Conservation (phyloP, 1,140 invertebrate species). For the Drosophila nannoptera region DNA sequence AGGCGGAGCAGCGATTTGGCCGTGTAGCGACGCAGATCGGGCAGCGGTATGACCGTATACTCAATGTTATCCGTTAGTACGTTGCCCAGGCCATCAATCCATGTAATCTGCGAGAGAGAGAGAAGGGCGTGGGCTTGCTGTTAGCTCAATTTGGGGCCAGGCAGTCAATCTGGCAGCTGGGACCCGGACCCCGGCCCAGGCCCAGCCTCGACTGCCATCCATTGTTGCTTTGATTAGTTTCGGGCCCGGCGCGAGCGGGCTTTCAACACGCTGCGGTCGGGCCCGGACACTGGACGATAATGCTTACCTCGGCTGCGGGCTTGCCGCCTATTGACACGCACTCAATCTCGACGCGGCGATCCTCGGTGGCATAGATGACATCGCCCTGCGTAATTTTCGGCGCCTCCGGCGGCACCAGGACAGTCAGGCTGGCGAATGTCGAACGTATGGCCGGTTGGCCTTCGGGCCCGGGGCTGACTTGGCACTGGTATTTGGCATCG, state of each 20-base stretch:
- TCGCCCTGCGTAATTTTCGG: slow-evolving; percentile 87
- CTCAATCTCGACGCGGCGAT: slow-evolving; percentile 87
- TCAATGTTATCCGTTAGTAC: slow-evolving; percentile 84
- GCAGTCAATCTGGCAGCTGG: neutral
- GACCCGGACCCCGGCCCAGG: neutral
- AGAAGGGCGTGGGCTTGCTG: no score
- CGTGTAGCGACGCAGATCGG: slow-evolving; percentile 84
- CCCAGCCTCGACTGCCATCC: slow-evolving; percentile 5
- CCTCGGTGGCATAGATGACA: slow-evolving; percentile 85
- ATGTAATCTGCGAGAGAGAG: slow-evolving; percentile 83
- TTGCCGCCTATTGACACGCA: slow-evolving; percentile 88
- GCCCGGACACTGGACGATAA: slow-evolving; percentile 1
- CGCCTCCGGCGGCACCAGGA: slow-evolving; percentile 87
- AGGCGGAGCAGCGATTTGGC: slow-evolving; percentile 86
- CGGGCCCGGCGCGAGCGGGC: slow-evolving; percentile 15
- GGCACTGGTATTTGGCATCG: slow-evolving; percentile 88
- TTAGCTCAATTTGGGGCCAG: no score
- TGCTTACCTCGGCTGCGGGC: slow-evolving; percentile 87
- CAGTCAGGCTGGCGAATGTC: slow-evolving; percentile 84
- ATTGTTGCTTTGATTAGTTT: slow-evolving; percentile 50
- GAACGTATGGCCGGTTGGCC: slow-evolving; percentile 84
- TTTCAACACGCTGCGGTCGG: slow-evolving; percentile 36
- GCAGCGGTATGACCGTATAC: slow-evolving; percentile 82
- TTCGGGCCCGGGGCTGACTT: slow-evolving; percentile 85
- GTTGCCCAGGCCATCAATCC: slow-evolving; percentile 86